phyloP scores from a whole-genome alignment of 2,888 invertebrate species.

The Hydropsyche betteni region DNA sequence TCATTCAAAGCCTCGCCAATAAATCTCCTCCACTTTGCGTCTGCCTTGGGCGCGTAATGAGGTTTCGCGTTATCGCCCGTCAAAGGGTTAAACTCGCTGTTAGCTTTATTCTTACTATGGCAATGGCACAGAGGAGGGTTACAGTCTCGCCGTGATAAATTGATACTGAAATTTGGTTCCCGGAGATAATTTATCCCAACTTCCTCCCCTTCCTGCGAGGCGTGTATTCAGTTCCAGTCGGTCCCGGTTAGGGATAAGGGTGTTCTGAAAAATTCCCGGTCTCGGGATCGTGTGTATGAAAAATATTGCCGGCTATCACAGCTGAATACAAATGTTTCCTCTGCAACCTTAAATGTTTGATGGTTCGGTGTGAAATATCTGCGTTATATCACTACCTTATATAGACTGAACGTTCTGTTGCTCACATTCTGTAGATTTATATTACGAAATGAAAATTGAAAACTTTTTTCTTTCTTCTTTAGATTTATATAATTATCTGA shows the following conservation, averaged over 20 bases:
- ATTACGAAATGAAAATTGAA: too few species aligned
- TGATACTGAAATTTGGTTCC: slow-evolving; percentile 45
- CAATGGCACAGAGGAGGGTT: background rate
- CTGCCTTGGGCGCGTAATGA: slow-evolving; percentile 30
- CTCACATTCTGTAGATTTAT: too few species aligned
- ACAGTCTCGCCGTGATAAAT: slow-evolving; percentile 43
- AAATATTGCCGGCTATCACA: slow-evolving; percentile 14
- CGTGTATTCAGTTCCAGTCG: background rate
- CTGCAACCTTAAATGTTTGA: slow-evolving; percentile 5
- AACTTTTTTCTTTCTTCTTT: too few species aligned
- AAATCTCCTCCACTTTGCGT: slow-evolving; percentile 30
- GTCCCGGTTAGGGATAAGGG: slow-evolving; percentile 17
- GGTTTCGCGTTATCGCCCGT: slow-evolving; percentile 41
- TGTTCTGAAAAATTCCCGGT: slow-evolving; percentile 29
- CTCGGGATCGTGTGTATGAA: slow-evolving; percentile 28
- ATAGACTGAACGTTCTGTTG: background rate
- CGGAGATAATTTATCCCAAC: slow-evolving; percentile 44
- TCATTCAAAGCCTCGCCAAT: slow-evolving; percentile 14
- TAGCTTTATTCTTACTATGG: slow-evolving; percentile 39
- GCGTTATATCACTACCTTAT: background rate
- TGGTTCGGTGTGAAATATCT: background rate
- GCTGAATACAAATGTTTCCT: slow-evolving; percentile 23
- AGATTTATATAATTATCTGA: too few species aligned
- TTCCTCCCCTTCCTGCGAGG: background rate
- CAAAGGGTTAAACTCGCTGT: slow-evolving; percentile 43